Conservation (phyloP, 2,113 vertebrate species). For the Antennarius striatus region DNA sequence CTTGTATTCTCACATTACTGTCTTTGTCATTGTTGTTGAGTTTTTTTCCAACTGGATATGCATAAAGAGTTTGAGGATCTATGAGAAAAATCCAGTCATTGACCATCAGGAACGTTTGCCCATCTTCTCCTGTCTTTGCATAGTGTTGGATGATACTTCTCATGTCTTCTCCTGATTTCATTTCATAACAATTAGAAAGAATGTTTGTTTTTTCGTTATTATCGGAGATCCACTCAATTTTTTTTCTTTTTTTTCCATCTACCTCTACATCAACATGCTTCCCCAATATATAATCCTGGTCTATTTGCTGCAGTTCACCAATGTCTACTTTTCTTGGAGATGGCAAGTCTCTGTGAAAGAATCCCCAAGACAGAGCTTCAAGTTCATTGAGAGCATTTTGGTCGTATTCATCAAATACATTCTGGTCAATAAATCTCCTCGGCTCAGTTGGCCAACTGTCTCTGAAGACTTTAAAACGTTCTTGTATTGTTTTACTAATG, state of each 20-base stretch:
- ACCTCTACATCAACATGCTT: too few relatives aligned
- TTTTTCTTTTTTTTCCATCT: background rate
- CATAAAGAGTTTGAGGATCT: accelerated
- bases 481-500: accelerated
- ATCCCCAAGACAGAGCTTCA: constrained; percentile 34
- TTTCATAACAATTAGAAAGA: constrained; percentile 6
- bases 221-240: accelerated
- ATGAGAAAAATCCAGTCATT: constrained; percentile 45
- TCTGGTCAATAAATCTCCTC: background rate
- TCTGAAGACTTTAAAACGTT: background rate
- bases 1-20: accelerated
- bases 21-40: constrained; percentile 15
- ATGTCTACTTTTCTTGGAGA: accelerated
- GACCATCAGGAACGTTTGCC: constrained; percentile 20
- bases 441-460: background rate
- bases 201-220: accelerated
- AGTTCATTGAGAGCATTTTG: background rate
- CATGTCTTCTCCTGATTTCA: constrained; percentile 21
- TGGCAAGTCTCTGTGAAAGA: background rate
- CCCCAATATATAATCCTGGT: accelerated
- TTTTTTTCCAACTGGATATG: constrained; percentile 42
- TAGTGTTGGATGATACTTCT: constrained; percentile 23
- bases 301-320: accelerated
- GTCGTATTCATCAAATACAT: accelerated
- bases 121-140: background rate